Percentiles rank a stretch among this genome's conserved stretches.
Conservation (phyloP, 2,113 vertebrate genomes). For the Cynoglossus semilaevis region DNA sequence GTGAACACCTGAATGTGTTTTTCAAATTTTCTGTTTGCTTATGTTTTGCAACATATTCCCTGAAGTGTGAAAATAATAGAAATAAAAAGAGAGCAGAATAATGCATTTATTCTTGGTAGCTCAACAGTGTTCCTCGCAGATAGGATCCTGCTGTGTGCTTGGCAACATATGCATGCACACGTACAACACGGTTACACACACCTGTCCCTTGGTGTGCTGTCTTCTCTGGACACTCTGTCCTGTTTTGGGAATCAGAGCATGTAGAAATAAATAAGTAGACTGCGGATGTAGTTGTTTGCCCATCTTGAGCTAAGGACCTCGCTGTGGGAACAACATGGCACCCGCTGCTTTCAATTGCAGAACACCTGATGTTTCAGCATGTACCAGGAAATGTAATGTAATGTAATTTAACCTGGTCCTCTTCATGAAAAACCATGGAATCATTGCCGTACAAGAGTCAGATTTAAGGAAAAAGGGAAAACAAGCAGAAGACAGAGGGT, state of each 20-base stretch:
- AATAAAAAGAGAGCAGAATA: neutral
- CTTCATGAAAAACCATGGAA: constrained; percentile 6
- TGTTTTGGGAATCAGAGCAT: constrained; percentile 2
- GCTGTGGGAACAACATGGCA: constrained; percentile 49
- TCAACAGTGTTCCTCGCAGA: constrained; percentile 28
- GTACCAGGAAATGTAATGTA: constrained; percentile 21
- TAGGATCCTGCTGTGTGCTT: constrained; percentile 23
- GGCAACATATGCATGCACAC: constrained; percentile 29
- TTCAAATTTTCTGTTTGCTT: constrained; percentile 36
- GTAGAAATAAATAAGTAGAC: constrained; percentile 25
- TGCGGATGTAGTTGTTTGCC: constrained; percentile 11
- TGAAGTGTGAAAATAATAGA: constrained; percentile 32
- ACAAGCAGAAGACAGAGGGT: constrained; percentile 38
- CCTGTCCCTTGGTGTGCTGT: constrained; percentile 1
- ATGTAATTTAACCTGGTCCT: constrained; percentile 27
- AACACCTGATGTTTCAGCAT: constrained; percentile 53
- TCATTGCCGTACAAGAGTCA: constrained; percentile 2
- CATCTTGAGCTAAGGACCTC: constrained; percentile 36
- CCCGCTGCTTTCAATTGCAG: constrained; percentile 47
- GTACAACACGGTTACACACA: neutral
- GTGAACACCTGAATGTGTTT: constrained; percentile 54
- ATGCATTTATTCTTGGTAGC: constrained; percentile 31
- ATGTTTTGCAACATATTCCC: constrained; percentile 36
- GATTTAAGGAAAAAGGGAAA: constrained; percentile 2
- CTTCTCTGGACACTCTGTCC: neutral